Evolutionary conservation across 2,797 vertebrate genomes (phyloP).

Genomic region (Acestrorhynchus altus): DNA sequence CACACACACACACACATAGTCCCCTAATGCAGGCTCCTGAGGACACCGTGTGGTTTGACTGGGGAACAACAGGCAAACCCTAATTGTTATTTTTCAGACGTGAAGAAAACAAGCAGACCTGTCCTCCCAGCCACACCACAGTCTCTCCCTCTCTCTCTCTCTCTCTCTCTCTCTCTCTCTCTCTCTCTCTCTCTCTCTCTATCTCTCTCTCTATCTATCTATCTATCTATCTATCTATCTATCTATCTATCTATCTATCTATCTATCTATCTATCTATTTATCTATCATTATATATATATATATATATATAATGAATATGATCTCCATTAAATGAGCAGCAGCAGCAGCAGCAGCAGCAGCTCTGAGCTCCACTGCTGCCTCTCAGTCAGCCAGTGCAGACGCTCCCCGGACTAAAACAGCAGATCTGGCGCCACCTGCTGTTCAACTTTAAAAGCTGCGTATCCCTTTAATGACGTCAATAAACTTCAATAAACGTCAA

Average conservation of each 20-base stretch:
- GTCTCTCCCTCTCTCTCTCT: neutral
- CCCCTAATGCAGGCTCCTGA: conserved; percentile 10
- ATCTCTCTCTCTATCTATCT: too few species aligned
- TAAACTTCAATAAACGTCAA: too few species aligned
- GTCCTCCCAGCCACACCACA: neutral
- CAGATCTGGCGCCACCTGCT: neutral
- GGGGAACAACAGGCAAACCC: conserved; percentile 25
- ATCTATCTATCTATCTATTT: too few species aligned
- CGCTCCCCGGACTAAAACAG: too few species aligned
- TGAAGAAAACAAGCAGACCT: conserved; percentile 20
- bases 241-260: too few species aligned
- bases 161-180: neutral
- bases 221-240: too few species aligned
- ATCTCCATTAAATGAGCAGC: neutral
- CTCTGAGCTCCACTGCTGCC: too few species aligned
- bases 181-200: too few species aligned
- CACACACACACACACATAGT: neutral
- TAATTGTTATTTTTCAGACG: conserved; percentile 30
- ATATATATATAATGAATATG: too few species aligned
- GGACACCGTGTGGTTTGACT: conserved; percentile 50
- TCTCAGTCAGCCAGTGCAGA: neutral
- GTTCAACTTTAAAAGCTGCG: neutral
- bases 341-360: too few species aligned
- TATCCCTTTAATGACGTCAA: neutral
- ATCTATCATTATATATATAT: too few species aligned